Evolutionary conservation across 2,888 invertebrate genomes (phyloP), one percentile per base, ranked within the genome.

Genomic region (Gandaritis pyraliata): DNA sequence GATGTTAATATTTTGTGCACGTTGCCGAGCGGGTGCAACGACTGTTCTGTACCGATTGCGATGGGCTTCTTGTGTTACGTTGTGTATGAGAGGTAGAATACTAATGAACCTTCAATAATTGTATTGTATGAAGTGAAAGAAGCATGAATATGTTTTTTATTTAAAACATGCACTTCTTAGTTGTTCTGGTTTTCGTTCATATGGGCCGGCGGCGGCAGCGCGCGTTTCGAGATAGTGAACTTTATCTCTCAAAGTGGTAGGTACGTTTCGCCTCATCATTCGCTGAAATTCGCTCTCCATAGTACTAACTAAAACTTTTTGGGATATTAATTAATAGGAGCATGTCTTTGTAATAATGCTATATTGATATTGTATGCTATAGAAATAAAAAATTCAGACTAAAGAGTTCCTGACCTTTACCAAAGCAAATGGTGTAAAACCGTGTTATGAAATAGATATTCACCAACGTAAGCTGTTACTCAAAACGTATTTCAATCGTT

Each of bases 1-100:
- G 33, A 51, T 33, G 12, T 73, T 70, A 70, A 69, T 75, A 77
- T 77, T 75, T 74, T 57, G 68, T 69, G 60, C 78, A 77, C 76
- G 76, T 62, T 58, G 23, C 47, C 41, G 65, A 49, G 56, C 41
- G 69, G 65, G 76, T 72, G 74, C 72, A 73, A 72, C 68, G 74
- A 70, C 72, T 73, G 70, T 60, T 36, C 52, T 50, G 46, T 30
- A 51, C 43, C 47, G 39, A 38, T 58, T 55, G 61, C 51, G 50
- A 39, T 36, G 30, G 43, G 43, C 50, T 62, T 58, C 62, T 49
- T 55, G 64, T 59, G 53, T 52, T 62, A 64, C 66, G 47, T 47
- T 55, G 51, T 64, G 61, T 56, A 58, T 64, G 58, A 12, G 5
- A 47, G 46, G 36, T 18, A 23, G 46, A 36, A 45, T 43, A 46